A percentile compares a stretch with the other conserved stretches of the same genome.
phyloP scores from a whole-genome alignment of 2,888 invertebrate species.

The Tenthredo amoena region DNA sequence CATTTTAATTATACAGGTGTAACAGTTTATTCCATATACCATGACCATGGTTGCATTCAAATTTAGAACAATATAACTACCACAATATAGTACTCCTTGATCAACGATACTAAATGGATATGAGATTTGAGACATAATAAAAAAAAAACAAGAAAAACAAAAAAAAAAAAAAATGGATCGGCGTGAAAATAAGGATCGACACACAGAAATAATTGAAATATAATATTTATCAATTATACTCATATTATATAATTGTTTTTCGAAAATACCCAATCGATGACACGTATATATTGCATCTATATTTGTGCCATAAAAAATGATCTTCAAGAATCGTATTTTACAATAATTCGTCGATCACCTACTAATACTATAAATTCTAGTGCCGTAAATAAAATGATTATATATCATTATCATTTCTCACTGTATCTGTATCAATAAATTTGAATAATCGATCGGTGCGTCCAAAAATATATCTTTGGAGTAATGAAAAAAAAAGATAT shows the following conservation, averaged over 20 bases:
- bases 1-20: not conserved
- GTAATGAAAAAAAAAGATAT: not conserved
- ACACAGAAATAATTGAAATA: not conserved
- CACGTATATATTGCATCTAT: not conserved
- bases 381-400: slow-evolving; percentile 7
- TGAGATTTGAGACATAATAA: not conserved
- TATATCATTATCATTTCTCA: not conserved
- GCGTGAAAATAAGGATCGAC: not conserved
- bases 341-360: slow-evolving; percentile 11
- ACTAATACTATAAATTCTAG: slow-evolving; percentile 4
- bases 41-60: not conserved
- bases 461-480: not conserved
- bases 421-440: not conserved
- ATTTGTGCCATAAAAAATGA: slow-evolving; percentile 39
- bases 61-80: not conserved
- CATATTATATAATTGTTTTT: not conserved
- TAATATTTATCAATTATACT: not conserved
- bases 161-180: not conserved
- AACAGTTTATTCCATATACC: not conserved
- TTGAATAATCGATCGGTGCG: not conserved
- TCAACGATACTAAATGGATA: not conserved
- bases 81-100: not conserved
- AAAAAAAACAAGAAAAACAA: not conserved
- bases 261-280: not conserved
- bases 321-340: slow-evolving; percentile 7